Evolutionary conservation across 2,797 vertebrate genomes (phyloP).

Genomic region (Lithobates sylvaticus): DNA sequence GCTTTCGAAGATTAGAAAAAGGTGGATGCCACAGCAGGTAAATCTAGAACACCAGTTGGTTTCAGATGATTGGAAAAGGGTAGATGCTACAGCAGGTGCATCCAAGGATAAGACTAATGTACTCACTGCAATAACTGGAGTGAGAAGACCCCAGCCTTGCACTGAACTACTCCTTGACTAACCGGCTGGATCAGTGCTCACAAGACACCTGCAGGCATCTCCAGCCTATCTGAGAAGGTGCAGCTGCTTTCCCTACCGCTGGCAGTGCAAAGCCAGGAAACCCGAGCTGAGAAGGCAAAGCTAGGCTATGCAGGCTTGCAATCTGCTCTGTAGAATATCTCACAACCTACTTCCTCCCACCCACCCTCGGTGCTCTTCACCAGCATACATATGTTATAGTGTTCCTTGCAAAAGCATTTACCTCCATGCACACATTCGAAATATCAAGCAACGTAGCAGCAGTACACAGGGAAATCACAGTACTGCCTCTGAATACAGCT

Average conservation of each 20-base stretch:
- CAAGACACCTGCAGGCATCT: constrained; percentile 54
- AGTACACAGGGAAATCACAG: neutral
- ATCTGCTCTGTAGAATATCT: neutral
- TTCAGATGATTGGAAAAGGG: no score
- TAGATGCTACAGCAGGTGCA: neutral
- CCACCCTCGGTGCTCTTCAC: neutral
- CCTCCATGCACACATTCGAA: neutral
- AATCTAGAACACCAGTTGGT: no score
- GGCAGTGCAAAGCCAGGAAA: neutral
- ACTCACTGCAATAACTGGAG: neutral
- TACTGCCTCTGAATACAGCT: neutral
- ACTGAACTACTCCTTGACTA: neutral
- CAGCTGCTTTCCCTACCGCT: constrained; percentile 58
- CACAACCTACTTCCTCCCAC: neutral
- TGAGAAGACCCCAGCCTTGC: neutral
- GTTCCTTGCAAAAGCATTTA: neutral
- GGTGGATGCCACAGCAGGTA: no score
- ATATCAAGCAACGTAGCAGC: neutral
- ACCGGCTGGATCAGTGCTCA: constrained; percentile 27
- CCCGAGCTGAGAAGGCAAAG: neutral
- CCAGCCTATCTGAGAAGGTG: constrained; percentile 31
- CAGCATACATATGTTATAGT: neutral
- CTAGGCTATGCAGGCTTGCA: neutral
- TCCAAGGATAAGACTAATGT: neutral
- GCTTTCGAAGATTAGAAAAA: no score